Evolutionary conservation across 2,113 vertebrate species (phyloP).

Genomic region (Mobula birostris): DNA sequence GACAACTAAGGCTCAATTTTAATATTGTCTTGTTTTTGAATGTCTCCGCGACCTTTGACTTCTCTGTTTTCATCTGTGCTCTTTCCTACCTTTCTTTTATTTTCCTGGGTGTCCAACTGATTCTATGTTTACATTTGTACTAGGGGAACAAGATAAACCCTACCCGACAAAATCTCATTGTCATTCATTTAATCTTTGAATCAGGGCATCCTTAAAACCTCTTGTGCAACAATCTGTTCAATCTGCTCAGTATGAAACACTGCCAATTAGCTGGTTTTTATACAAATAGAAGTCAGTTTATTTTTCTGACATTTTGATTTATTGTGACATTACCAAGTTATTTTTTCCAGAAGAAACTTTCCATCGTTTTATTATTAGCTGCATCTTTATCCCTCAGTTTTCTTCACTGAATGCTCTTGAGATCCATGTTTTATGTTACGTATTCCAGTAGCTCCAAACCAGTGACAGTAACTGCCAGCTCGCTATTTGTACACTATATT

Average conservation of each 20-base stretch:
- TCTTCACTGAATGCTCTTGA: neutral
- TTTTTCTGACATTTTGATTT: neutral
- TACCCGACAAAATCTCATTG: neutral
- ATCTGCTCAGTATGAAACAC: neutral
- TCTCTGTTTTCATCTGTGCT: neutral
- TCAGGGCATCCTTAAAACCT: neutral
- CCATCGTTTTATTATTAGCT: neutral
- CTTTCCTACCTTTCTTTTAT: neutral
- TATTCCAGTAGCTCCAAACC: neutral
- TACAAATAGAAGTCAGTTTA: neutral
- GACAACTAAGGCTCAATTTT: neutral
- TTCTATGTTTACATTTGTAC: neutral
- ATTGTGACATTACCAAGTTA: neutral
- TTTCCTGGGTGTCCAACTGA: neutral
- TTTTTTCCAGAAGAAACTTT: neutral
- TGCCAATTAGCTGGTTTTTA: neutral
- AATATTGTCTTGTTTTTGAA: neutral
- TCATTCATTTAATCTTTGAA: slow-evolving; percentile 14
- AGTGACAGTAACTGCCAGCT: neutral
- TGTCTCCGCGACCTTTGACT: neutral
- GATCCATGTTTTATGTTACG: neutral
- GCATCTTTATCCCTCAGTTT: neutral
- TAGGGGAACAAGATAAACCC: neutral
- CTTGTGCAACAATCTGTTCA: neutral
- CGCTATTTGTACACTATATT: neutral